phyloP scores from a whole-genome alignment of 1,140 invertebrate genomes.

The Drosophila takahashii region DNA sequence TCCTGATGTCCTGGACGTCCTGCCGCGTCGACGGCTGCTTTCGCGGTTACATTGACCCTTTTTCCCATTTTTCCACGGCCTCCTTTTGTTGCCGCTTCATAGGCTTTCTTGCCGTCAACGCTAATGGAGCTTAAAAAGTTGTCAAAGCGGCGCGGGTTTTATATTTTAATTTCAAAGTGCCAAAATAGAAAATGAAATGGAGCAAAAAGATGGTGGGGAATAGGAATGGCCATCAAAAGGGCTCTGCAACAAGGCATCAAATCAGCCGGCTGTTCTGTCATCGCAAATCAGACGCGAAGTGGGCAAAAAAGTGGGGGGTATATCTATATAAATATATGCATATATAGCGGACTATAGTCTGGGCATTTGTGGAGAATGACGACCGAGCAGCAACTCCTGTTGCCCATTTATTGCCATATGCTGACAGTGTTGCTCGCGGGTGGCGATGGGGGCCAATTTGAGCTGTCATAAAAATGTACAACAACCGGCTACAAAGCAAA shows the following conservation, averaged over 20 bases:
- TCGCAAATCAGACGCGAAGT: slow-evolving; percentile 71
- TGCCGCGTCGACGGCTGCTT: slow-evolving; percentile 52
- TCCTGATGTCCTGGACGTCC: slow-evolving; percentile 37
- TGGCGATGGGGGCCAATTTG: slow-evolving; percentile 79
- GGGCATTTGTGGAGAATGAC: slow-evolving; percentile 13
- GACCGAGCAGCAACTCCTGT: slow-evolving; percentile 27
- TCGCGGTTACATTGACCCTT: slow-evolving; percentile 73
- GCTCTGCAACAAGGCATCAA: slow-evolving; percentile 49
- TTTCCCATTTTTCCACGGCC: slow-evolving; percentile 64
- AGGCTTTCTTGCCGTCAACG: slow-evolving; percentile 74
- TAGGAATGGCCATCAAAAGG: slow-evolving; percentile 40
- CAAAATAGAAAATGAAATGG: slow-evolving; percentile 79
- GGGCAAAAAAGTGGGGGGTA: slow-evolving; percentile 23
- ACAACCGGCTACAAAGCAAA: slow-evolving; percentile 80
- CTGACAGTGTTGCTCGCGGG: slow-evolving; percentile 78
- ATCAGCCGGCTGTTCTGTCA: slow-evolving; percentile 51
- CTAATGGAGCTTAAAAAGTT: slow-evolving; percentile 83
- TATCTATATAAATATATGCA: not conserved
- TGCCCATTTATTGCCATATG: slow-evolving; percentile 80
- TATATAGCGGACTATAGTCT: slow-evolving; percentile 23
- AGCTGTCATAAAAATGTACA: slow-evolving; percentile 82
- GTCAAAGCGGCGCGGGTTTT: slow-evolving; percentile 79
- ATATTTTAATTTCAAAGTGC: slow-evolving; percentile 80
- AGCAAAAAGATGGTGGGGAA: slow-evolving; percentile 12
- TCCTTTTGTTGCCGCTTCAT: slow-evolving; percentile 55